phyloP scores from a whole-genome alignment of 2,888 invertebrate genomes.

The Perizoma affinitatum region DNA sequence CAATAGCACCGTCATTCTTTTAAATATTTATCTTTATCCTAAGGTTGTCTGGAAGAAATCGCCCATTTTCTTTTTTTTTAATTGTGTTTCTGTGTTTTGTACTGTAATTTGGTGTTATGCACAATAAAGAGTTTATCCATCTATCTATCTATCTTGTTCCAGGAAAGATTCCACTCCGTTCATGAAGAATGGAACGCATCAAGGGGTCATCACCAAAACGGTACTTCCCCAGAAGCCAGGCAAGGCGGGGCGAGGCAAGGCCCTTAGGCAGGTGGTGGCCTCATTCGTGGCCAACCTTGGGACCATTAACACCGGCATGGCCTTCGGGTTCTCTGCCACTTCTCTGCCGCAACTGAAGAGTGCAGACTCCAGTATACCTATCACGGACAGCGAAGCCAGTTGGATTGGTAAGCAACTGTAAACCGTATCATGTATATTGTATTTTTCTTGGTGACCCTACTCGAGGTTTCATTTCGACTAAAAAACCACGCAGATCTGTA shows the following conservation, averaged over 20 bases:
- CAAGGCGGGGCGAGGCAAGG: conserved; percentile 73
- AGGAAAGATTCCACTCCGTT: conserved; percentile 72
- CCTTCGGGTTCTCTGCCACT: conserved; percentile 88
- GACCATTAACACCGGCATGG: conserved; percentile 88
- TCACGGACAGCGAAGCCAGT: conserved; percentile 84
- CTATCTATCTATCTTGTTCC: conserved; percentile 38
- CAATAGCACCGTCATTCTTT: too few species aligned
- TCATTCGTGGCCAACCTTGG: conserved; percentile 87
- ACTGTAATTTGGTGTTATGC: too few species aligned
- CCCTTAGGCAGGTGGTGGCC: conserved; percentile 83
- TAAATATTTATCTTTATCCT: too few species aligned
- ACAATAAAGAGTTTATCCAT: too few species aligned
- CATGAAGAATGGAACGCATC: conserved; percentile 67
- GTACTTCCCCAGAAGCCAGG: conserved; percentile 47
- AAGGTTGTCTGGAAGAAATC: too few species aligned
- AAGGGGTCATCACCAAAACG: conserved; percentile 57
- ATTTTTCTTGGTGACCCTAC: too few species aligned
- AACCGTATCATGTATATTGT: too few species aligned
- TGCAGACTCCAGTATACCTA: conserved; percentile 74
- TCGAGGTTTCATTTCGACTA: too few species aligned
- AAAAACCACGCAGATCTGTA: too few species aligned
- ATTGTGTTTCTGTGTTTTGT: too few species aligned
- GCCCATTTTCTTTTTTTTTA: too few species aligned
- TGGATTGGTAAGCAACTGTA: conserved; percentile 85
- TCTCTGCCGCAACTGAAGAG: conserved; percentile 85